Conservation (phyloP, 2,888 invertebrate species). For the Antitype chi region DNA sequence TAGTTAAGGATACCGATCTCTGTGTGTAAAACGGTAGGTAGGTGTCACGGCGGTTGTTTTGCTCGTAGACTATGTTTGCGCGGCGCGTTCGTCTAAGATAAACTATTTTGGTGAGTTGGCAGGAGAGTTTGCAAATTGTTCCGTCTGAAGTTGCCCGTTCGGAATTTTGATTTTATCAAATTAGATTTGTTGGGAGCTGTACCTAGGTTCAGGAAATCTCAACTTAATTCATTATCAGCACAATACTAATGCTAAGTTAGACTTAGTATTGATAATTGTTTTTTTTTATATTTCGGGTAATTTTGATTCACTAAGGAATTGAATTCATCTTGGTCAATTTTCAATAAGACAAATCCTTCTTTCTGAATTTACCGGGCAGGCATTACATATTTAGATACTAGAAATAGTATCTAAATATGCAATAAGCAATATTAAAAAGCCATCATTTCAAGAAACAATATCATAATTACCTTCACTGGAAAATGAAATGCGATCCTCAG, state of each 20-base stretch:
- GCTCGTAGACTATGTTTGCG: slow-evolving; percentile 82
- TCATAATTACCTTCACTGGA: slow-evolving; percentile 20
- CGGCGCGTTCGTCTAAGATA: slow-evolving; percentile 81
- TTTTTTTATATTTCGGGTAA: neutral
- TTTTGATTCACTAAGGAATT: neutral
- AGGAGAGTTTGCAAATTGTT: slow-evolving; percentile 84
- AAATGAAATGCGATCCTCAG: slow-evolving; percentile 42
- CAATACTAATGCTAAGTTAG: neutral
- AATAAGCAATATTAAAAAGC: neutral
- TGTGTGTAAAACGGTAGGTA: slow-evolving; percentile 86
- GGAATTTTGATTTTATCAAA: slow-evolving; percentile 82
- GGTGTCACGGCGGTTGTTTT: slow-evolving; percentile 84
- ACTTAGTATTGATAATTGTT: neutral
- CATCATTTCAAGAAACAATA: slow-evolving; percentile 27
- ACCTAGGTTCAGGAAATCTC: slow-evolving; percentile 31
- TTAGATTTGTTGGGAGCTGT: slow-evolving; percentile 70
- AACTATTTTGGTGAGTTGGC: slow-evolving; percentile 85
- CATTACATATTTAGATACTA: neutral
- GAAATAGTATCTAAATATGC: too few relatives aligned
- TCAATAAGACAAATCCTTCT: neutral
- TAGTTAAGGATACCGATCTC: slow-evolving; percentile 88
- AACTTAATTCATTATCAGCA: slow-evolving; percentile 13
- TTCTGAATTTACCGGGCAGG: too few relatives aligned
- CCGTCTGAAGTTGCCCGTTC: slow-evolving; percentile 74
- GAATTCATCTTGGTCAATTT: neutral